Evolutionary conservation across 2,797 vertebrate species (phyloP).

Genomic region (Aldrovandia affinis): DNA sequence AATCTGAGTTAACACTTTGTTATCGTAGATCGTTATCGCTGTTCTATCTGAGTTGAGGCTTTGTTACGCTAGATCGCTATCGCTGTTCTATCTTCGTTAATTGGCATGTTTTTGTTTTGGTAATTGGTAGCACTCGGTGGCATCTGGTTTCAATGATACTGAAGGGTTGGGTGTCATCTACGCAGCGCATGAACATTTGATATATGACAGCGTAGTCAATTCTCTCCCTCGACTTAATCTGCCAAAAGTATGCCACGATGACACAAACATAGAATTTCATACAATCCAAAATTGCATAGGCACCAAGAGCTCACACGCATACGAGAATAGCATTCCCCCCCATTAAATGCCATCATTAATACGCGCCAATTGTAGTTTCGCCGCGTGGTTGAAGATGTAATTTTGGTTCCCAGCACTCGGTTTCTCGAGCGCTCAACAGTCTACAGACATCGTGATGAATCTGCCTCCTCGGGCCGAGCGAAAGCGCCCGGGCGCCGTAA

Average conservation of each 20-base stretch:
- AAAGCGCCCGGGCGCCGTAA: not conserved
- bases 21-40: too few relatives aligned
- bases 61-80: not conserved
- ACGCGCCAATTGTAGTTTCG: not conserved
- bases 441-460: not conserved
- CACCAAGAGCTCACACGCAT: not conserved
- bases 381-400: not conserved
- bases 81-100: not conserved
- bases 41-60: not conserved
- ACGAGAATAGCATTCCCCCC: not conserved
- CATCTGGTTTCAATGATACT: not conserved
- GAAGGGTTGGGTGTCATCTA: not conserved
- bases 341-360: not conserved
- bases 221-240: not conserved
- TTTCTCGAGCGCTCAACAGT: not conserved
- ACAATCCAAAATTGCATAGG: not conserved
- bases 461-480: not conserved
- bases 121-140: not conserved
- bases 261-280: conserved; percentile 1
- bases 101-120: not conserved
- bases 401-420: not conserved
- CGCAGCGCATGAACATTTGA: not conserved
- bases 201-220: not conserved
- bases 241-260: not conserved
- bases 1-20: too few relatives aligned